These are phyloP conservation scores for Bombus pyrosoma DNA, from an alignment of 1,140 invertebrate species.

Conservation along the genomic window DNA sequence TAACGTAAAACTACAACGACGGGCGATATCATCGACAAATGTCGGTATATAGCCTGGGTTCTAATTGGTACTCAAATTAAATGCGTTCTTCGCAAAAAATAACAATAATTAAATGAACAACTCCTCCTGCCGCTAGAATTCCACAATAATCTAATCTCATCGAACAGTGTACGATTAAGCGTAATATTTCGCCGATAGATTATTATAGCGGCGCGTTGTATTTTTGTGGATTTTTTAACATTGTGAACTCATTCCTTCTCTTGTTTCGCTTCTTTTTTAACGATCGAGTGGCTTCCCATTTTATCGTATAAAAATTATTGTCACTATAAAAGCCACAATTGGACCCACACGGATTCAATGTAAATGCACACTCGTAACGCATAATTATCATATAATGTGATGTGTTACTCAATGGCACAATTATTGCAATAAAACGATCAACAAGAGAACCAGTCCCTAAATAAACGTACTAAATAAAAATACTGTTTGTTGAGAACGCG, in stretches of 20 bases:
- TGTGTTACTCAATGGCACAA: constrained; percentile 52
- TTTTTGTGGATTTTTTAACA: constrained; percentile 43
- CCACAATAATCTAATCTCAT: constrained; percentile 63
- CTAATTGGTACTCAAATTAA: constrained; percentile 46
- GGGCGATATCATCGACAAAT: constrained; percentile 56
- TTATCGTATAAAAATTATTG: constrained; percentile 68
- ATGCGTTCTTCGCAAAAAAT: constrained; percentile 42
- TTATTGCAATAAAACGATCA: constrained; percentile 64
- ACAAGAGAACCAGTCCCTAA: constrained; percentile 65
- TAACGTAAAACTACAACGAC: constrained; percentile 68
- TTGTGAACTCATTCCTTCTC: constrained; percentile 42
- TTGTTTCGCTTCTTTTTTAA: not conserved
- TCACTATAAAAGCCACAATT: constrained; percentile 69
- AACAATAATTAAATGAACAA: constrained; percentile 63
- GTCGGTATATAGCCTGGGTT: constrained; percentile 54
- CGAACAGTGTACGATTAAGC: constrained; percentile 68
- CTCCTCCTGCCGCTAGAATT: constrained; percentile 44
- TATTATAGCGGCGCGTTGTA: constrained; percentile 47
- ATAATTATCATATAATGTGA: constrained; percentile 46
- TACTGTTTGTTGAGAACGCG: constrained; percentile 58
- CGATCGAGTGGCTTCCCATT: constrained; percentile 42
- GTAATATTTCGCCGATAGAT: constrained; percentile 59
- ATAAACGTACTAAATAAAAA: constrained; percentile 68
- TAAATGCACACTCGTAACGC: constrained; percentile 54
- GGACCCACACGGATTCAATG: constrained; percentile 52